Conservation (phyloP, 2,888 invertebrate genomes). For the Hypselothyrea guttata region DNA sequence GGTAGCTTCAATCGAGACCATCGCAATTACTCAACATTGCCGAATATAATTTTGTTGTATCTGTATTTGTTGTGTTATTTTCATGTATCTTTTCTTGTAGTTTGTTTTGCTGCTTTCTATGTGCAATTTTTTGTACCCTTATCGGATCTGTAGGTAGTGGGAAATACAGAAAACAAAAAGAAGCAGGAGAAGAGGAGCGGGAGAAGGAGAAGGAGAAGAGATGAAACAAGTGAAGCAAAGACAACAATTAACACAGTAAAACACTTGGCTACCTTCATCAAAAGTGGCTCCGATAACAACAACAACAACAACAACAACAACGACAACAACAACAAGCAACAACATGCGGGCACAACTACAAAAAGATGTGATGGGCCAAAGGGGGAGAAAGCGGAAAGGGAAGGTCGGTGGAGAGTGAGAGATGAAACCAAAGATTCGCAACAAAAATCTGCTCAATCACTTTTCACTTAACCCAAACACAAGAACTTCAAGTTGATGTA, state of each 20-base stretch:
- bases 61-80: constrained; percentile 6
- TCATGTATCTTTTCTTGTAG: constrained; percentile 22
- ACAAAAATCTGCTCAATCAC: constrained; percentile 75
- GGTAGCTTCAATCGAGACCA: constrained; percentile 28
- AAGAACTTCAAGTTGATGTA: constrained; percentile 67
- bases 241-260: constrained; percentile 67
- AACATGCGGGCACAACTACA: constrained; percentile 46
- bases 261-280: constrained; percentile 58
- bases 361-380: background rate
- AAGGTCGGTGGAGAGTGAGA: constrained; percentile 6
- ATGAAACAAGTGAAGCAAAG: constrained; percentile 38
- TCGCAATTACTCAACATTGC: constrained; percentile 38
- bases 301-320: constrained; percentile 28
- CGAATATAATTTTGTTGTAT: constrained; percentile 18
- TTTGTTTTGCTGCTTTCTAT: constrained; percentile 8
- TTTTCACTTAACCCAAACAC: constrained; percentile 76
- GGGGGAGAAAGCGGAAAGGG: background rate
- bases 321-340: constrained; percentile 24
- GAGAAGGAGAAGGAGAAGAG: constrained; percentile 15
- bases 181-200: constrained; percentile 7
- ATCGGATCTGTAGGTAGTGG: constrained; percentile 41
- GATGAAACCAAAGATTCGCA: constrained; percentile 70
- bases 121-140: constrained; percentile 25
- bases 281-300: constrained; percentile 31
- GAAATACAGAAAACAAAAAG: constrained; percentile 9